Conservation (phyloP, 1,140 invertebrate species). For the Macrotrachela quadricornifera region DNA sequence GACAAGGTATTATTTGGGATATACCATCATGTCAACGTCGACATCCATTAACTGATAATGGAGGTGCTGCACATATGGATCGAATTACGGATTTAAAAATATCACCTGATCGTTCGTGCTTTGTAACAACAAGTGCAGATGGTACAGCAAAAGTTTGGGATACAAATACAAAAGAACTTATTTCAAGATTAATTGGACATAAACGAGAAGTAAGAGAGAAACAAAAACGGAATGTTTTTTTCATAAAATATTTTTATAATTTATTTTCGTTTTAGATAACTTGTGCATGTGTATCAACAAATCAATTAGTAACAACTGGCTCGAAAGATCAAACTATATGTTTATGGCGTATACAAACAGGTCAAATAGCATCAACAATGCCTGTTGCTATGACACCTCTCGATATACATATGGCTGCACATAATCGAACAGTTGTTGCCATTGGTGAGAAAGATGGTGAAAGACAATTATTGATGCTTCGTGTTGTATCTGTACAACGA, state of each 20-base stretch:
- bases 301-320: constrained; percentile 2
- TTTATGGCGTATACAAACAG: constrained; percentile 1
- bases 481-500: constrained; percentile 4
- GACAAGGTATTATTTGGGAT: constrained; percentile 4
- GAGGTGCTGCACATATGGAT: not conserved
- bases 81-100: constrained; percentile 1
- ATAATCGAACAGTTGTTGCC: constrained; percentile 9
- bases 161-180: not conserved
- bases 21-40: constrained; percentile 6
- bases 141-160: constrained; percentile 8
- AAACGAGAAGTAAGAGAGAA: not conserved
- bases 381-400: constrained; percentile 4
- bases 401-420: constrained; percentile 3
- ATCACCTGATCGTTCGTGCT: not conserved
- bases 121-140: constrained; percentile 6
- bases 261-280: not conserved
- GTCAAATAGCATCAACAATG: constrained; percentile 5
- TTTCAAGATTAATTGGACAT: constrained; percentile 1
- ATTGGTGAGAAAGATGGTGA: constrained; percentile 9
- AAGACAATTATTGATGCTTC: constrained; percentile 9
- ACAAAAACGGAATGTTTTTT: no score
- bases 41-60: not conserved
- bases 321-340: constrained; percentile 5
- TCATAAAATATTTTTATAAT: not conserved
- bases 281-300: constrained; percentile 5